phyloP scores from a whole-genome alignment of 2,888 invertebrate species.

The Ceramica pisi region DNA sequence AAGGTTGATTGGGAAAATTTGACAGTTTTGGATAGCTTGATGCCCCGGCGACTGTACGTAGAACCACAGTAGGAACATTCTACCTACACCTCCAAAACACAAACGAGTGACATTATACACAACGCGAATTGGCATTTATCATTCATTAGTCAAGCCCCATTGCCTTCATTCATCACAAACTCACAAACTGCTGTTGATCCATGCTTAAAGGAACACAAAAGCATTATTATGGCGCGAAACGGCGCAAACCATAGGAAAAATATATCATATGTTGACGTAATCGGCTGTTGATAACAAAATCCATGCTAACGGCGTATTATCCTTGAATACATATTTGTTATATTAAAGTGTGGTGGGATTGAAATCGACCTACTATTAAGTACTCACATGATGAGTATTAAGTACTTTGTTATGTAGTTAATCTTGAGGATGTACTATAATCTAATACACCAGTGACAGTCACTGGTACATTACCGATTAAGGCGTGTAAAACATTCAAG shows the following conservation, averaged over 20 bases:
- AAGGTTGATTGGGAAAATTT: too few relatives aligned
- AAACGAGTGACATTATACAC: conserved; percentile 21
- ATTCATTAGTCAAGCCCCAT: conserved; percentile 50
- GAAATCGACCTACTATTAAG: conserved; percentile 10
- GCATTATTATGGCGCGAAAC: conserved; percentile 9
- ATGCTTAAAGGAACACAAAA: conserved; percentile 18
- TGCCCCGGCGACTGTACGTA: too few relatives aligned
- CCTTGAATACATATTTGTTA: conserved; percentile 43
- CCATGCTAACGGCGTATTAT: conserved; percentile 43
- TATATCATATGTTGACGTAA: conserved; percentile 41
- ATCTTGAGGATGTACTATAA: background rate
- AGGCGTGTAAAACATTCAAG: too few relatives aligned
- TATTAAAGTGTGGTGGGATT: conserved; percentile 19
- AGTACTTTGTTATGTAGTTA: background rate
- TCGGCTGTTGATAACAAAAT: conserved; percentile 31
- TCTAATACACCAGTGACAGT: too few relatives aligned
- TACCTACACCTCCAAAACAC: background rate
- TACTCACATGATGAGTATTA: background rate
- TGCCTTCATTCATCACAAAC: conserved; percentile 21
- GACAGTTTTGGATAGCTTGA: too few relatives aligned
- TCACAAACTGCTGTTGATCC: conserved; percentile 24
- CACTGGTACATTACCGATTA: too few relatives aligned
- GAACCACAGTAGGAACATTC: too few relatives aligned
- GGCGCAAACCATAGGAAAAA: conserved; percentile 15
- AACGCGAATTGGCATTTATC: conserved; percentile 39